phyloP scores from a whole-genome alignment of 2,113 vertebrate species.

The Elaphurus davidianus region DNA sequence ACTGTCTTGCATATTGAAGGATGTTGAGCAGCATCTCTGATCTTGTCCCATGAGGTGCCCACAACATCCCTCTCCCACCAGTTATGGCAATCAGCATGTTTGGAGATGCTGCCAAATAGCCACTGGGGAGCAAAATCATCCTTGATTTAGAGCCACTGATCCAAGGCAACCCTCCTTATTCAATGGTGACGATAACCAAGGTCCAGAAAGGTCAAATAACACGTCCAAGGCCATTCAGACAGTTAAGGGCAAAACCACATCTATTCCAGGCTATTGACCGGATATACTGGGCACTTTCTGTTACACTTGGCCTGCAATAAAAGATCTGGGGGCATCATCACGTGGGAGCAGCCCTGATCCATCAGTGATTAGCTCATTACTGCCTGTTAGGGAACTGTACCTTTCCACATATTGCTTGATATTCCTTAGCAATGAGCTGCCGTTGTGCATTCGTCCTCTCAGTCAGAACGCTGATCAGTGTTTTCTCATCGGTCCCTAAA shows the following conservation, averaged over 20 bases:
- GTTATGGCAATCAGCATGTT: not conserved
- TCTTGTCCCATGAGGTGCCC: not conserved
- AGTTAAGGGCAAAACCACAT: not conserved
- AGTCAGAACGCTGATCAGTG: conserved; percentile 85
- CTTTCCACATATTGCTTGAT: conserved; percentile 83
- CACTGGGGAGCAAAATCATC: not conserved
- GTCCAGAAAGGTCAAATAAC: not conserved
- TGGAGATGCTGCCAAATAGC: not conserved
- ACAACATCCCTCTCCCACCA: not conserved
- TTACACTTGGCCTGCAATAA: not conserved
- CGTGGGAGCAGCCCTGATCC: rapidly evolving
- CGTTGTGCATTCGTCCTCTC: conserved; percentile 87
- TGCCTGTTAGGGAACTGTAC: conserved; percentile 61
- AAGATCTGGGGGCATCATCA: not conserved
- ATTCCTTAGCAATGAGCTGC: conserved; percentile 85
- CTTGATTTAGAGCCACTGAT: not conserved
- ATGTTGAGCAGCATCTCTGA: not conserved
- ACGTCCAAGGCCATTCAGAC: not conserved
- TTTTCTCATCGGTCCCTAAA: conserved; percentile 88
- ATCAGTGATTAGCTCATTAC: not conserved
- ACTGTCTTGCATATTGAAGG: rapidly evolving
- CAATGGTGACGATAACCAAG: not conserved
- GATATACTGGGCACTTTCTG: not conserved
- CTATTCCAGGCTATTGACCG: not conserved
- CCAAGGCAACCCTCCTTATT: not conserved